Evolutionary conservation across 2,888 invertebrate species (phyloP).

Genomic region (Euspilapteryx auroguttella): DNA sequence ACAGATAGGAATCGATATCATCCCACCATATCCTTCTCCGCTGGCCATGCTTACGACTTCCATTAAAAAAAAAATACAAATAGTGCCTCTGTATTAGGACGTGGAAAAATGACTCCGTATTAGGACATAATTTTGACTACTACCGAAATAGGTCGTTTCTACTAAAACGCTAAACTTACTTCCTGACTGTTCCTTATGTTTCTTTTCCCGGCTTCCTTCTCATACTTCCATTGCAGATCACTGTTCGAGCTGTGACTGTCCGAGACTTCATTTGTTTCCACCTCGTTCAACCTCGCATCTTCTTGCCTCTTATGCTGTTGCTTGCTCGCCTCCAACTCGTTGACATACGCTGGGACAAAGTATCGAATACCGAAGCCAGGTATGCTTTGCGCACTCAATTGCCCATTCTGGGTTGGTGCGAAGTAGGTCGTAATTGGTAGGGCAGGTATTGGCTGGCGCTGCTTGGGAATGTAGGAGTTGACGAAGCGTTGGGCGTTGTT

Average conservation of each 20-base stretch:
- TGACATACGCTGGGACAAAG: constrained; percentile 29
- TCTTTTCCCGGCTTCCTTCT: constrained; percentile 33
- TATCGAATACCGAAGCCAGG: constrained; percentile 44
- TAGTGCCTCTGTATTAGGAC: no score
- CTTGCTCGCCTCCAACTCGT: no score
- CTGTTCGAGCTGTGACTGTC: constrained; percentile 18
- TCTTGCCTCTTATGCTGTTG: constrained; percentile 31
- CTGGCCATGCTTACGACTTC: no score
- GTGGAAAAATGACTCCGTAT: no score
- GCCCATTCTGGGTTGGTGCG: constrained; percentile 18
- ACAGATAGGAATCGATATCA: no score
- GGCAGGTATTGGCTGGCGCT: constrained; percentile 17
- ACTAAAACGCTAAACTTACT: constrained; percentile 20
- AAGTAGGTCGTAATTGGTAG: constrained; percentile 20
- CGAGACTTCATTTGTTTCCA: constrained; percentile 28
- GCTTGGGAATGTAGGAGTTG: constrained; percentile 32
- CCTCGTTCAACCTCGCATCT: constrained; percentile 31
- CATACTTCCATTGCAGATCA: constrained; percentile 39
- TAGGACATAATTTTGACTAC: no score
- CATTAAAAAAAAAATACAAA: no score
- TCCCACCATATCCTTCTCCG: no score
- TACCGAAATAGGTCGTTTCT: no score
- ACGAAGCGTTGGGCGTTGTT: constrained; percentile 44
- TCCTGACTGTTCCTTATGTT: constrained; percentile 24
- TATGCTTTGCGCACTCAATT: constrained; percentile 31